Percentiles rank a stretch among this genome's conserved stretches.
phyloP scores from a whole-genome alignment of 2,888 invertebrate genomes.

The Choreutis nemorana region DNA sequence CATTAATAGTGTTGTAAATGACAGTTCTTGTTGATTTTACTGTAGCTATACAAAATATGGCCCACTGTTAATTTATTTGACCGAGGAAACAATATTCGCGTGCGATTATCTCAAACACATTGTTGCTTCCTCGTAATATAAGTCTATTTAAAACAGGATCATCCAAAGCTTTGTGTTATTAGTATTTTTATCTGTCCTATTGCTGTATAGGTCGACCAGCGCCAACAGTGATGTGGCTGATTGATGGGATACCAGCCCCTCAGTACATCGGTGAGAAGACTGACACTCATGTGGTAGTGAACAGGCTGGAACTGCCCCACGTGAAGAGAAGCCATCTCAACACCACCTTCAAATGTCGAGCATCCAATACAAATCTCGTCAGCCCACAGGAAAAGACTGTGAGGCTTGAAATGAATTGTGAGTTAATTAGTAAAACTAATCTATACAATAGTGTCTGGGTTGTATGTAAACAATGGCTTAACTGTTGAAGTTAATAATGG shows the following conservation, averaged over 20 bases:
- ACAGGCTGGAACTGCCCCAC: conserved; percentile 77
- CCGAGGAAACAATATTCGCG: too few relatives aligned
- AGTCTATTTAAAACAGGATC: too few relatives aligned
- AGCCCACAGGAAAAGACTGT: conserved; percentile 85
- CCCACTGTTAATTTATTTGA: too few relatives aligned
- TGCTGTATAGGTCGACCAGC: conserved; percentile 75
- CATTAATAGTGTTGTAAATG: conserved; percentile 11
- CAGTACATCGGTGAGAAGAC: conserved; percentile 76
- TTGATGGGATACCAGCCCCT: conserved; percentile 74
- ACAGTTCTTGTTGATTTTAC: conserved; percentile 8
- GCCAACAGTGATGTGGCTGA: conserved; percentile 86
- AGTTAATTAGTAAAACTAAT: too few relatives aligned
- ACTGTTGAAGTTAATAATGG: too few relatives aligned
- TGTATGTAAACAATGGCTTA: too few relatives aligned
- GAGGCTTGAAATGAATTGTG: conserved; percentile 83
- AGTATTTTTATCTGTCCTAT: too few relatives aligned
- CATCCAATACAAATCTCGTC: conserved; percentile 86
- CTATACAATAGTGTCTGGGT: too few relatives aligned
- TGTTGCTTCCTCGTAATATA: too few relatives aligned
- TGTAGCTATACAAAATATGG: conserved; percentile 2
- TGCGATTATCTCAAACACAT: too few relatives aligned
- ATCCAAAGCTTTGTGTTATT: too few relatives aligned
- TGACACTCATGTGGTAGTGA: conserved; percentile 79
- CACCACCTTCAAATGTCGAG: conserved; percentile 87
- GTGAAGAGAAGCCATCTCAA: conserved; percentile 81